phyloP scores from a whole-genome alignment of 92 coral and sea anemone species.

The Phenganax marumi region DNA sequence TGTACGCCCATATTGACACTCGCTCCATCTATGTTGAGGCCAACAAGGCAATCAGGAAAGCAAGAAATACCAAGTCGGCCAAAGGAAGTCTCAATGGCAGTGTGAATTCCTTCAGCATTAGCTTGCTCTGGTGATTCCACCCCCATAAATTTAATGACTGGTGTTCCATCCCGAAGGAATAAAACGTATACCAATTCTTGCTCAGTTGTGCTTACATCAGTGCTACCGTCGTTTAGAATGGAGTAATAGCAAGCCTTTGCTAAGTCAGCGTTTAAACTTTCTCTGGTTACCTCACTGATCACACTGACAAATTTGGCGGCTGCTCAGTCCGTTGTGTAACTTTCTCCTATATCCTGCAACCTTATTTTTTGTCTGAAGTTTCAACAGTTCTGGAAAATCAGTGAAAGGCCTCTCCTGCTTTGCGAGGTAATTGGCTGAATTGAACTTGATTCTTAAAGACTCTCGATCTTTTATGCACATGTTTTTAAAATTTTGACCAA shows the following conservation, averaged over 20 bases:
- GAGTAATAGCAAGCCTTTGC: too few relatives aligned
- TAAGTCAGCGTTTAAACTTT: too few relatives aligned
- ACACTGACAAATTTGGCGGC: too few relatives aligned
- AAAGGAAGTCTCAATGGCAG: neutral
- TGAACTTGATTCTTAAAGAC: conserved; percentile 4
- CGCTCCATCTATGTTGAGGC: conserved; percentile 16
- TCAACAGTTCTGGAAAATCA: neutral
- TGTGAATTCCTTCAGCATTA: neutral
- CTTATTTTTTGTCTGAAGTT: too few relatives aligned
- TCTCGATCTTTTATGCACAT: conserved; percentile 13
- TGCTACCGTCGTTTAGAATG: neutral
- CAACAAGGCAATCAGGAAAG: neutral
- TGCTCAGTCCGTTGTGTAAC: too few relatives aligned
- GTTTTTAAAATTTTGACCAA: conserved; percentile 9
- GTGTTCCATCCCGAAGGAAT: conserved; percentile 4
- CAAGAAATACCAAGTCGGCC: neutral
- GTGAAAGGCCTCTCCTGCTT: conserved; percentile 13
- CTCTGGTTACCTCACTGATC: too few relatives aligned
- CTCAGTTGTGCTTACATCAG: neutral
- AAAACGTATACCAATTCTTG: conserved; percentile 10
- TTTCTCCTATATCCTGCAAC: too few relatives aligned
- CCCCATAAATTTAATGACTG: conserved; percentile 5
- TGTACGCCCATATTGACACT: conserved; percentile 12
- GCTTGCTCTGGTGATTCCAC: neutral
- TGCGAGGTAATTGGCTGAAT: neutral